Percentiles rank a stretch among this genome's conserved stretches.
phyloP scores from a whole-genome alignment of 2,888 invertebrate genomes.

The Watsonalla binaria region DNA sequence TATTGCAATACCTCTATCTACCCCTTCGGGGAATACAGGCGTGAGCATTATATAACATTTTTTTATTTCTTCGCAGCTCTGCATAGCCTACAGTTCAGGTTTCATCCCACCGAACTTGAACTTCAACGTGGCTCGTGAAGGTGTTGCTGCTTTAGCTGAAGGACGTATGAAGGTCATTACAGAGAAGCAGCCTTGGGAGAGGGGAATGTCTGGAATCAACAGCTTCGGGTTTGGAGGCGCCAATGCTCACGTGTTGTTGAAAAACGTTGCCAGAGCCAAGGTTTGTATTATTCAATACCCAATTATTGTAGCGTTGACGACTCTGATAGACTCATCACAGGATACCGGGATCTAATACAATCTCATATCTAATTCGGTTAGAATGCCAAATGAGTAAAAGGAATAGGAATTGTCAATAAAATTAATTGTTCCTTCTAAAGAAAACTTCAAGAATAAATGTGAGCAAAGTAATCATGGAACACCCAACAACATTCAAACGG shows the following conservation, averaged over 20 bases:
- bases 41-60: not conserved
- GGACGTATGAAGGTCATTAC: conserved; percentile 85
- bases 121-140: conserved; percentile 81
- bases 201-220: conserved; percentile 89
- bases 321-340: too few species aligned
- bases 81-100: conserved; percentile 89
- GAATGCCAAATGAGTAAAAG: too few species aligned
- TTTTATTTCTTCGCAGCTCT: conserved; percentile 58
- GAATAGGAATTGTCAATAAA: too few species aligned
- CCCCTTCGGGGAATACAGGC: too few species aligned
- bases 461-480: too few species aligned
- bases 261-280: conserved; percentile 79
- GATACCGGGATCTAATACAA: too few species aligned
- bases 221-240: conserved; percentile 97
- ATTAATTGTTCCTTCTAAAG: too few species aligned
- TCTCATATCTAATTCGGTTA: too few species aligned
- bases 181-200: conserved; percentile 83
- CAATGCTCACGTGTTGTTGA: conserved; percentile 85
- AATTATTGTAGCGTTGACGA: too few species aligned
- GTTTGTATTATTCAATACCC: conserved; percentile 22
- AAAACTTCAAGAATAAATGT: too few species aligned
- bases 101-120: conserved; percentile 92
- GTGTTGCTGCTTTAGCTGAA: conserved; percentile 79
- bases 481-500: too few species aligned
- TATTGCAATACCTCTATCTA: too few species aligned